Percentiles rank a stretch among this genome's conserved stretches.
Evolutionary conservation across 2,113 vertebrate genomes (phyloP).

Genomic region (Struthio camelus): DNA sequence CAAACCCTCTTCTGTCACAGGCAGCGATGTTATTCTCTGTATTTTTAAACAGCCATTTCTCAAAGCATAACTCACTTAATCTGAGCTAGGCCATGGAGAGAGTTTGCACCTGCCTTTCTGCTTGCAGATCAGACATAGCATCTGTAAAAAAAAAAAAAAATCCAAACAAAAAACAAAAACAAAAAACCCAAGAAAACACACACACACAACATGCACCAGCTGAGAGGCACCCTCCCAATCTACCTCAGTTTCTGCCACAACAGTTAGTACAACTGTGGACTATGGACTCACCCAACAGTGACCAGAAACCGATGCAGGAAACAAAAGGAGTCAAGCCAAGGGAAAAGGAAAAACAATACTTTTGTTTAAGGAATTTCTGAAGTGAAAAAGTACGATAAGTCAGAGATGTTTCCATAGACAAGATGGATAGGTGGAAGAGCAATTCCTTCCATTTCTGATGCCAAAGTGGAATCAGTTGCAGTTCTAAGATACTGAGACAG

Average conservation of each 20-base stretch:
- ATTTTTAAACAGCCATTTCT: background rate
- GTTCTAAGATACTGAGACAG: background rate
- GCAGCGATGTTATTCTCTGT: fast-evolving
- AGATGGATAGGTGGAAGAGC: background rate
- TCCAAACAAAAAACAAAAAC: background rate
- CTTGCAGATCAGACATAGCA: background rate
- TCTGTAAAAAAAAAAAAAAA: fast-evolving
- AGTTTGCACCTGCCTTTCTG: background rate
- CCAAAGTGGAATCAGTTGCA: background rate
- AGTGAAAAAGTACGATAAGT: background rate
- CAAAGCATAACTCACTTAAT: background rate
- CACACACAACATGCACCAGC: background rate
- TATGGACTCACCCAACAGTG: fast-evolving
- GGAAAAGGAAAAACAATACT: background rate
- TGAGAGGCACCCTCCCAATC: background rate
- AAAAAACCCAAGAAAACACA: background rate
- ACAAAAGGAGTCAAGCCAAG: background rate
- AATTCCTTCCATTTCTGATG: background rate
- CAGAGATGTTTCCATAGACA: background rate
- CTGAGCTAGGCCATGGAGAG: background rate
- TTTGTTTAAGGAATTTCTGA: background rate
- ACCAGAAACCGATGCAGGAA: background rate
- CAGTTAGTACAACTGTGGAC: fast-evolving
- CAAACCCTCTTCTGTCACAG: background rate
- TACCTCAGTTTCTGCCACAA: fast-evolving